These are phyloP conservation scores for Drosophila gunungcola DNA, from an alignment of 1,140 invertebrate species.

Conservation along the genomic window DNA sequence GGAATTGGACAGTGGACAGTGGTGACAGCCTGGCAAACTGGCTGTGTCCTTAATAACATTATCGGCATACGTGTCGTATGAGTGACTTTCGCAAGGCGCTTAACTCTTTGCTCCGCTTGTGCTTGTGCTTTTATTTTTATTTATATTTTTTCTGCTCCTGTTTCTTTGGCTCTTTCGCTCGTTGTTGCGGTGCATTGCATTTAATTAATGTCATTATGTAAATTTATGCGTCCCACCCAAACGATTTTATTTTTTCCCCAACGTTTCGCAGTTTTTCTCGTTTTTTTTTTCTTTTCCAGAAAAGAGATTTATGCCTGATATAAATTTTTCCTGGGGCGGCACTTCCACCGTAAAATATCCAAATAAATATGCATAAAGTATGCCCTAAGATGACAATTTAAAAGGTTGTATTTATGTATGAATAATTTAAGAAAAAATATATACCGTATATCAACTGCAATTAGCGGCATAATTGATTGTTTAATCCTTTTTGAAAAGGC, in stretches of 20 bases:
- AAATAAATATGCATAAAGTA: constrained; percentile 54
- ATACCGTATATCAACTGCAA: constrained; percentile 26
- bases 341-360: constrained; percentile 12
- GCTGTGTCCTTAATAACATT: constrained; percentile 68
- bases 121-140: not conserved
- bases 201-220: constrained; percentile 81
- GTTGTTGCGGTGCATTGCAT: constrained; percentile 55
- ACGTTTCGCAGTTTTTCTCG: constrained; percentile 36
- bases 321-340: constrained; percentile 55
- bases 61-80: constrained; percentile 73
- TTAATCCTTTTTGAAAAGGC: constrained; percentile 15
- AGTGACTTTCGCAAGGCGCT: constrained; percentile 57
- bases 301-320: constrained; percentile 66
- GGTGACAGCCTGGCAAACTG: constrained; percentile 52
- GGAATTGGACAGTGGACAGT: constrained; percentile 11
- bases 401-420: constrained; percentile 40
- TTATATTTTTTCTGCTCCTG: constrained; percentile 18
- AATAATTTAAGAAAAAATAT: constrained; percentile 31
- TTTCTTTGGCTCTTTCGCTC: constrained; percentile 1
- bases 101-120: constrained; percentile 7
- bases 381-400: constrained; percentile 58
- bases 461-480: constrained; percentile 47
- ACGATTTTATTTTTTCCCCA: constrained; percentile 53
- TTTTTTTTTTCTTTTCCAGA: constrained; percentile 21
- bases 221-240: constrained; percentile 68